Evolutionary conservation across 2,888 invertebrate species (phyloP).

Genomic region (Dichetophora obliterata): DNA sequence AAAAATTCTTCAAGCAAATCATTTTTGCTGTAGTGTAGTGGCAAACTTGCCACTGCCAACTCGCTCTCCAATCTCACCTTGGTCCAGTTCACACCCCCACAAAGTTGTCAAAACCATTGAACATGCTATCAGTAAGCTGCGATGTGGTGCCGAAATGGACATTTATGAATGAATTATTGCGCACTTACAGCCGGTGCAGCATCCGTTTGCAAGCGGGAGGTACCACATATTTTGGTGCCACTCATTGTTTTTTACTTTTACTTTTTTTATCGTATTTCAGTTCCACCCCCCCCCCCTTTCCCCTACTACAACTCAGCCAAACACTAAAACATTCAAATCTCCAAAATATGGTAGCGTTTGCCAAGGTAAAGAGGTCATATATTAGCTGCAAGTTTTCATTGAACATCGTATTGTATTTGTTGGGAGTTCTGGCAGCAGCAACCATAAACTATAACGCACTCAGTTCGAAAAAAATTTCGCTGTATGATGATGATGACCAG

Average conservation of each 20-base stretch:
- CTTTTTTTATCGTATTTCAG: slow-evolving; percentile 32
- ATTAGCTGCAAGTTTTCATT: slow-evolving; percentile 32
- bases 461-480: slow-evolving; percentile 33
- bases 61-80: not conserved
- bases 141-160: slow-evolving; percentile 62
- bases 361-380: slow-evolving; percentile 33
- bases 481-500: slow-evolving; percentile 40
- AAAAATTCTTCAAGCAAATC: too few species aligned
- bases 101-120: slow-evolving; percentile 57
- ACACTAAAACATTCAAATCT: not conserved
- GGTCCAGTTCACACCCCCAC: slow-evolving; percentile 10
- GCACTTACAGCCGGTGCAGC: slow-evolving; percentile 35
- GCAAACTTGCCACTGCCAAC: too few species aligned
- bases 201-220: not conserved
- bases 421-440: slow-evolving; percentile 8
- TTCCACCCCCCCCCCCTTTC: not conserved
- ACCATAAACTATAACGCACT: slow-evolving; percentile 19
- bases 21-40: too few species aligned
- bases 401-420: not conserved
- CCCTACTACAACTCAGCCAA: not conserved
- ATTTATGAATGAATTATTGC: slow-evolving; percentile 66
- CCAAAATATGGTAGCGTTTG: not conserved
- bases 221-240: not conserved
- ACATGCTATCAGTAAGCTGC: slow-evolving; percentile 54
- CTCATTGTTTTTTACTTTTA: slow-evolving; percentile 4